Conservation (phyloP, 92 coral and sea anemone genomes). For the Epizoanthus fatuus region DNA sequence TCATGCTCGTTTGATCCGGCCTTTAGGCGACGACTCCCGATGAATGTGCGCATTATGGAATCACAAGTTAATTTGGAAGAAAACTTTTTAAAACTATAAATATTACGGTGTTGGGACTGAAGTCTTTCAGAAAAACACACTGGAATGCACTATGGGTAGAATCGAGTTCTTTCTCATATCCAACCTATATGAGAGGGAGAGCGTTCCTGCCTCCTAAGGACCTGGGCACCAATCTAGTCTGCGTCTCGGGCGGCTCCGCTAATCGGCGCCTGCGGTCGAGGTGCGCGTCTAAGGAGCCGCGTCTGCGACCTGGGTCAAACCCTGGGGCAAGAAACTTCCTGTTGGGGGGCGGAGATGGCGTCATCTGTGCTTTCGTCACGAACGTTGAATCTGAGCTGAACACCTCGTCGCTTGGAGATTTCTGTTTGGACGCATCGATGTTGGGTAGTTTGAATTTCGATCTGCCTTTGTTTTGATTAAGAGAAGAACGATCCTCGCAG, state of each 20-base stretch:
- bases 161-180: no score
- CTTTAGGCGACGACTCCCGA: no score
- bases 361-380: conserved; percentile 64
- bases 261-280: conserved; percentile 70
- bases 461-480: conserved; percentile 34
- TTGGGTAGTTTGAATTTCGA: conserved; percentile 67
- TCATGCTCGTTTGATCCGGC: no score
- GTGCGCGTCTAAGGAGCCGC: conserved; percentile 79
- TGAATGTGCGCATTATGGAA: no score
- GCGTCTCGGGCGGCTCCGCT: conserved; percentile 54
- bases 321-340: conserved; percentile 61
- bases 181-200: conserved; percentile 68
- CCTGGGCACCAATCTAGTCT: conserved; percentile 90
- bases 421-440: conserved; percentile 21
- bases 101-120: no score
- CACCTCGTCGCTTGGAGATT: conserved; percentile 24
- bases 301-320: conserved; percentile 78
- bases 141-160: no score
- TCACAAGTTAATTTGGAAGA: no score
- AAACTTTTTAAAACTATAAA: no score
- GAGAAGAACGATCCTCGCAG: conserved; percentile 78
- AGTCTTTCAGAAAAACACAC: no score
- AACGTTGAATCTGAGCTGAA: conserved; percentile 66
- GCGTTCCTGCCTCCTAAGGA: conserved; percentile 56
- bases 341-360: conserved; percentile 63